A percentile compares a stretch with the other conserved stretches of the same genome.
These are phyloP conservation scores for Oxycera nigricornis DNA, from an alignment of 2,888 invertebrate genomes.

Conservation along the genomic window DNA sequence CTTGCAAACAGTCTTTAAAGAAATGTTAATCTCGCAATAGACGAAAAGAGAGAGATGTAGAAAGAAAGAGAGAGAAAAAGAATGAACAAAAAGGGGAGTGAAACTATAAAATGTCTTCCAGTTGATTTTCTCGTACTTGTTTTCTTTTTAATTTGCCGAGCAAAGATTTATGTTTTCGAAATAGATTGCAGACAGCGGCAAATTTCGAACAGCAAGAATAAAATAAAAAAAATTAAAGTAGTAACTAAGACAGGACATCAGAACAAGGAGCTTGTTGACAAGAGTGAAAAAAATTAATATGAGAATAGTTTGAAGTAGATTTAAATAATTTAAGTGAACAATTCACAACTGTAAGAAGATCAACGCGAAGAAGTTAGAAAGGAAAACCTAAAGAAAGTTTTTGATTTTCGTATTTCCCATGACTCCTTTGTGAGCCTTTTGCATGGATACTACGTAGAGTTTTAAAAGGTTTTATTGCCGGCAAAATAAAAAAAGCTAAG, in stretches of 20 bases:
- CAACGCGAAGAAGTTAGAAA: neutral
- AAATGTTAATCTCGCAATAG: neutral
- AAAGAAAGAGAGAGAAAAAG: neutral
- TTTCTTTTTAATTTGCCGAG: neutral
- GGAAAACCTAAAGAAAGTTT: neutral
- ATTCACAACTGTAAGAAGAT: slow-evolving; percentile 4
- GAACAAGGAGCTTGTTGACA: neutral
- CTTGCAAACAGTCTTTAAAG: neutral
- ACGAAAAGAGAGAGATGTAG: neutral
- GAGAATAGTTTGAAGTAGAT: slow-evolving; percentile 17
- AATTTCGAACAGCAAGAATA: neutral
- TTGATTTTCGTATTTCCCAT: neutral
- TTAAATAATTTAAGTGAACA: slow-evolving; percentile 23
- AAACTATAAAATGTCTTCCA: neutral
- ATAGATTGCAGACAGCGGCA: neutral
- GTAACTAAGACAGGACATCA: neutral
- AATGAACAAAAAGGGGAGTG: neutral
- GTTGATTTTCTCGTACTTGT: neutral
- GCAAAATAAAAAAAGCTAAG: too few species aligned
- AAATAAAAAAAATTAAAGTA: neutral
- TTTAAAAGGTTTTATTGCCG: too few species aligned
- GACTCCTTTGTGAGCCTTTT: too few species aligned
- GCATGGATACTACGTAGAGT: too few species aligned
- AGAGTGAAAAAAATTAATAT: slow-evolving; percentile 14
- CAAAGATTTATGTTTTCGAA: neutral